Conservation (phyloP, 1,140 invertebrate species). For the Pseudoatta argentina region DNA sequence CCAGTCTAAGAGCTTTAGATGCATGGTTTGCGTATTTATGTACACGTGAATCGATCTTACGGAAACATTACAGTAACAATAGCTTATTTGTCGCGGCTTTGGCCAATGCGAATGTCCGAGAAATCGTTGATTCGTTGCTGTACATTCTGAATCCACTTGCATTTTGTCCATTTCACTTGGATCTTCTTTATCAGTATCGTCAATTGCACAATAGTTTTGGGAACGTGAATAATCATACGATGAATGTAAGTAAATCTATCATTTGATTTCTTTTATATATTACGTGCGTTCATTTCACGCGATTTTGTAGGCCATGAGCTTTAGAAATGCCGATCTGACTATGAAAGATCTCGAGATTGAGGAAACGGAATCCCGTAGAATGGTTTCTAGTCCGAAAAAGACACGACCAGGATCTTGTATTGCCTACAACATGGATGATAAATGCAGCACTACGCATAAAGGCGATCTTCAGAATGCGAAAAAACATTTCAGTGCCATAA, state of each 20-base stretch:
- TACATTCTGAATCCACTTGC: conserved; percentile 91
- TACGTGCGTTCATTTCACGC: not conserved
- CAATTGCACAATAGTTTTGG: conserved; percentile 92
- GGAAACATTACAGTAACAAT: conserved; percentile 92
- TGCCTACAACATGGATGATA: conserved; percentile 85
- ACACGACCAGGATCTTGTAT: conserved; percentile 90
- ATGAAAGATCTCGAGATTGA: conserved; percentile 86
- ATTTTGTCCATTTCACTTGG: conserved; percentile 92
- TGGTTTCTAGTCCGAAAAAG: conserved; percentile 85
- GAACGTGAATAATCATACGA: conserved; percentile 88
- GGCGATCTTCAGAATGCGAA: conserved; percentile 88
- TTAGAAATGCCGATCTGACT: conserved; percentile 74
- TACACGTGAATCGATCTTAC: conserved; percentile 93
- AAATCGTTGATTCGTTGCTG: conserved; percentile 91
- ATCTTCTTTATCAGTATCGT: conserved; percentile 93
- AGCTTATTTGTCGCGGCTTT: conserved; percentile 91
- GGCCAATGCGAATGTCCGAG: conserved; percentile 88
- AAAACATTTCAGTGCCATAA: conserved; percentile 91
- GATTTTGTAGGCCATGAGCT: conserved; percentile 70
- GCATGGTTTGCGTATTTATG: conserved; percentile 94
- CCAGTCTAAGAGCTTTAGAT: conserved; percentile 92
- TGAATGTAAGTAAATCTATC: conserved; percentile 83
- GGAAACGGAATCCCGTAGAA: conserved; percentile 84
- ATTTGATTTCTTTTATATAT: not conserved
- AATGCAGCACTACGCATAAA: conserved; percentile 86